Base-by-base conservation (phyloP, 2,797 vertebrate species). In the Phrynocephalus guinanensis region DNA sequence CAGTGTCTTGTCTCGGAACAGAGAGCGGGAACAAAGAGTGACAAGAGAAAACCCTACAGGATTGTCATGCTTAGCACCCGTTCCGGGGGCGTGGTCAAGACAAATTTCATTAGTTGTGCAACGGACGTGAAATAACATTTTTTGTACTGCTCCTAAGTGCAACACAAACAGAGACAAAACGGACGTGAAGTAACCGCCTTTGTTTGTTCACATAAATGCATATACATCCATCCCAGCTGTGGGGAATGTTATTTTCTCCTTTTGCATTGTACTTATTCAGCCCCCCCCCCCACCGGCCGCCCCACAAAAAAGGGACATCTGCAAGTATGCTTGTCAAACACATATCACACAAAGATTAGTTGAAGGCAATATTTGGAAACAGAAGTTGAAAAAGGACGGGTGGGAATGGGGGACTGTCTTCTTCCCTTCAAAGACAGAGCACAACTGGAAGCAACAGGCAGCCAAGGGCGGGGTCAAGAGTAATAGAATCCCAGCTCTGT, bases 401-500 rank as follows among this genome's bases (percentile, higher is more conserved):
- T 81, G 78, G 90, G 38, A 90, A 92, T 93, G 93, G 50, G 92
- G 88, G 0, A 1, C 94, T 95, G 92, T 95, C 94, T 96, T 30
- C 33, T 84, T 67, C 94, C 93, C 91, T 93, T 92, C 88, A 84
- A 94, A 96, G 96, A 96, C 94, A 94, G 93, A 96, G 93, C 93
- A 90, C 96, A 97, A 97, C 96, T 97, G 96, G 96, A 97, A 96
- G 96, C 94, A 95, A 95, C 87, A 94, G 94, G 91, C 92, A 97
- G 96, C 96, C 96, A 96, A 96, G 95, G 96, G 97, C 96, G 91
- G 93, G 97, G 96, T 97, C 96, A 96, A 96, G 96, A 96, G 96
- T 95, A 97, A 97, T 95, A 96, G 96, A 97, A 97, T 96, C 93
- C 96, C 97, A 96, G 96, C 96, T 96, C 93, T 94, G 95, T 88